phyloP scores from a whole-genome alignment of 2,797 vertebrate species.

The Alca torda region DNA sequence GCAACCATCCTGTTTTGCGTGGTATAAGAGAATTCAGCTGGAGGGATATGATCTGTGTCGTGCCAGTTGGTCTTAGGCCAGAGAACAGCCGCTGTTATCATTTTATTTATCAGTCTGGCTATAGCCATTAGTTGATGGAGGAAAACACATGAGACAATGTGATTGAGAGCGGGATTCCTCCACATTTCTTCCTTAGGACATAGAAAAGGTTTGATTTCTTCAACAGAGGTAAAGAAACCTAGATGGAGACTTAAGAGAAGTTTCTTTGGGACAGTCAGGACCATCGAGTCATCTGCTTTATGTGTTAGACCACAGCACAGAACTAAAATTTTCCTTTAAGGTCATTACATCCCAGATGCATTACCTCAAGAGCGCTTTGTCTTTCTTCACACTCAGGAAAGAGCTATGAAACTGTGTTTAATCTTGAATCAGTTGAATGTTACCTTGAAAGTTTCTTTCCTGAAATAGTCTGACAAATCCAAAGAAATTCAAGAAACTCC shows the following conservation, averaged over 20 bases:
- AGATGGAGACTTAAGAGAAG: not conserved
- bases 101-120: not conserved
- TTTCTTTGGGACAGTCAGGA: not conserved
- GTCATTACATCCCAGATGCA: not conserved
- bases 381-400: not conserved
- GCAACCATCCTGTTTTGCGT: not conserved
- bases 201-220: not conserved
- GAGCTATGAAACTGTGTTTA: not conserved
- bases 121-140: not conserved
- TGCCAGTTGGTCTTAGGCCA: not conserved
- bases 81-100: not conserved
- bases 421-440: not conserved
- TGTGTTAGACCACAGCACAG: not conserved
- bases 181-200: not conserved
- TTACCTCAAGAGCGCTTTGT: not conserved
- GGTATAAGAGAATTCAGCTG: not conserved
- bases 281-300: not conserved
- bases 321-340: not conserved
- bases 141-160: not conserved
- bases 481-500: not conserved
- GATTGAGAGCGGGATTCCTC: not conserved
- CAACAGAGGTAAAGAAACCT: not conserved
- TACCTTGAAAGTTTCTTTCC: not conserved
- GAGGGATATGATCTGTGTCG: not conserved
- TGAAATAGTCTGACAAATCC: not conserved